Evolutionary conservation across 2,113 vertebrate genomes (phyloP), one percentile per base, ranked within the genome.

Genomic region (Prietella phreatophila): DNA sequence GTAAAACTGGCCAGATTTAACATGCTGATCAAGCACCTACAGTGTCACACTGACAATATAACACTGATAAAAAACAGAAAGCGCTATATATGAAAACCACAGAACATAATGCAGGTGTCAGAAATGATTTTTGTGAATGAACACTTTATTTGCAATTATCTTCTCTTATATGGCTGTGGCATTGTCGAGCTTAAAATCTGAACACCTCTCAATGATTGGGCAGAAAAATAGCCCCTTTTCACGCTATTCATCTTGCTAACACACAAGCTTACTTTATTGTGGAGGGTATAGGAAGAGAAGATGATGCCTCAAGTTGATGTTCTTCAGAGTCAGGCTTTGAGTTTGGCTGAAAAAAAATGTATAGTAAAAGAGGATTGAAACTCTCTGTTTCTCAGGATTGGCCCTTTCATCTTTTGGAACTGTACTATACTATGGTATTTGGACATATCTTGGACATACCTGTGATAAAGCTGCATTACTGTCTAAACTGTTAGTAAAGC

Each of bases 211-310:
- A 81, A 36, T 22, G 1, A 58, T 22, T 11, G 9, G 19, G 8
- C 17, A 58, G 36, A 11, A 81, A 33, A 17, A 11, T n/a, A 13
- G 25, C 75, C 25, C n/a, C 11, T 33, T 81, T 81, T 81, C 30
- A 39, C 19, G 30, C 78, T n/a, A 6, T 36, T 0, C 39, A 20
- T 22, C 11, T 11, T 60, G 2, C 5, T 61, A 82, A 30, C 19
- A 63, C 56, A 58, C 17, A n/a, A 19, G 39, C 95, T 94, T 93
- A 97, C 97, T 92, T 92, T 47, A 93, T 89, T 87, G 90, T 79
- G 63, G 91, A 47, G 25, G 92, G 27, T 42, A 86, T 90, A 30
- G 69, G 83, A 56, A 86, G 27, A 55, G 89, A 67, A 0, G 33
- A 69, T 67, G 73, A 81, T 47, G 79, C 61, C 82, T 87, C 84